A percentile compares a stretch with the other conserved stretches of the same genome.
Conservation (phyloP, 92 coral and sea anemone species). For the Epizoanthus stellaris region DNA sequence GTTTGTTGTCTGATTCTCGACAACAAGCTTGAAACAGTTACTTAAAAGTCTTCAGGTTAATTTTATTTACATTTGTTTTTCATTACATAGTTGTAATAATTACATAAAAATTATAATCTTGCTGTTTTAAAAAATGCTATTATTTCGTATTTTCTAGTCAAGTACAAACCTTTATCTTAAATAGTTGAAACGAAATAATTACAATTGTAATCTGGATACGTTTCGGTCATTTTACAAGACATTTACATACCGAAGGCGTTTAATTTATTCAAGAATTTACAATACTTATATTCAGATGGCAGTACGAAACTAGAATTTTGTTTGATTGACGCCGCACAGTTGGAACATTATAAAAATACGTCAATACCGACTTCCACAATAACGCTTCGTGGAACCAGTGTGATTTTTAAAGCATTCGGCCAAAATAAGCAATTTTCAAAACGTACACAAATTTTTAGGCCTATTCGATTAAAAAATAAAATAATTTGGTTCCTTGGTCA, state of each 20-base stretch:
- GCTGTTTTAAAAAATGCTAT: constrained; percentile 1
- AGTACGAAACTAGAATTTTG: too few species aligned
- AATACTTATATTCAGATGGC: too few species aligned
- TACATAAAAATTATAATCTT: constrained; percentile 4
- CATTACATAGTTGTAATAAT: neutral
- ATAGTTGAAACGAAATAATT: neutral
- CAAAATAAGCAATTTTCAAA: too few species aligned
- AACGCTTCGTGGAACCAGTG: too few species aligned
- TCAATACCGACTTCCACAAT: too few species aligned
- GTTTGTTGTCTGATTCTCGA: too few species aligned
- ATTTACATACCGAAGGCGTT: neutral
- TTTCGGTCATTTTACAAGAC: neutral
- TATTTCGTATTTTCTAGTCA: neutral
- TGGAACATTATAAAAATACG: too few species aligned
- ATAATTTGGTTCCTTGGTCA: too few species aligned
- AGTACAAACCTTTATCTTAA: neutral
- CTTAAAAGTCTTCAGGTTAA: neutral
- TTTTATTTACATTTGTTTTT: constrained; percentile 8
- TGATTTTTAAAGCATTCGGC: too few species aligned
- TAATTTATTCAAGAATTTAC: neutral
- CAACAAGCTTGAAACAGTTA: neutral
- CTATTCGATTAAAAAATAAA: too few species aligned
- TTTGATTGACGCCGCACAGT: neutral
- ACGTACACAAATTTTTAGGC: too few species aligned
- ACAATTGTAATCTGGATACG: neutral